A percentile compares a stretch with the other conserved stretches of the same genome.
phyloP scores from a whole-genome alignment of 2,797 vertebrate species.

The Malurus splendens region DNA sequence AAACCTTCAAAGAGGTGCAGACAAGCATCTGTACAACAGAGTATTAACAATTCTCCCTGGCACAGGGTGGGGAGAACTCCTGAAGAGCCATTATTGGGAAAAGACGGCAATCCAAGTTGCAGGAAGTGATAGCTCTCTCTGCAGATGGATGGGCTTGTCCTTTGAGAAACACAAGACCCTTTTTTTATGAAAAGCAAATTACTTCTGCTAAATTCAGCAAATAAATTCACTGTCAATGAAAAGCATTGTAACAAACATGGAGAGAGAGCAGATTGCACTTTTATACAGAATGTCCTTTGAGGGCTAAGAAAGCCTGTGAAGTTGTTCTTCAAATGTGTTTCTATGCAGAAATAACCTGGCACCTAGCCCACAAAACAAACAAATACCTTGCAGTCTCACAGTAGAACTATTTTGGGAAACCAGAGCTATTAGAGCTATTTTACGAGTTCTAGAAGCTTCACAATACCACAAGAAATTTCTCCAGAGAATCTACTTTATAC shows the following conservation, averaged over 20 bases:
- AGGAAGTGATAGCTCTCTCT: neutral
- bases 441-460: conserved; percentile 19
- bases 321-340: neutral
- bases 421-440: neutral
- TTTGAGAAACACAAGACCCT: rapidly evolving
- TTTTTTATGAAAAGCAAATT: neutral
- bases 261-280: neutral
- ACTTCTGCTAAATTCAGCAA: neutral
- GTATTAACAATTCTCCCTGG: neutral
- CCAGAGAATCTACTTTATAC: neutral
- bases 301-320: neutral
- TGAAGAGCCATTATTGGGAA: rapidly evolving
- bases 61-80: neutral
- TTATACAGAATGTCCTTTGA: neutral
- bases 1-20: neutral
- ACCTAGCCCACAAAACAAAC: neutral
- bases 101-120: neutral
- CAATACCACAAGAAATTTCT: neutral
- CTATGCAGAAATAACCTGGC: neutral
- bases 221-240: neutral
- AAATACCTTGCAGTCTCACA: conserved; percentile 1
- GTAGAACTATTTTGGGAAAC: neutral
- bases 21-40: neutral
- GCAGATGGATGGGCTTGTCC: neutral
- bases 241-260: neutral